Base-by-base conservation (phyloP, 1,140 invertebrate genomes). In the Pseudomyrmex cubaensis region DNA sequence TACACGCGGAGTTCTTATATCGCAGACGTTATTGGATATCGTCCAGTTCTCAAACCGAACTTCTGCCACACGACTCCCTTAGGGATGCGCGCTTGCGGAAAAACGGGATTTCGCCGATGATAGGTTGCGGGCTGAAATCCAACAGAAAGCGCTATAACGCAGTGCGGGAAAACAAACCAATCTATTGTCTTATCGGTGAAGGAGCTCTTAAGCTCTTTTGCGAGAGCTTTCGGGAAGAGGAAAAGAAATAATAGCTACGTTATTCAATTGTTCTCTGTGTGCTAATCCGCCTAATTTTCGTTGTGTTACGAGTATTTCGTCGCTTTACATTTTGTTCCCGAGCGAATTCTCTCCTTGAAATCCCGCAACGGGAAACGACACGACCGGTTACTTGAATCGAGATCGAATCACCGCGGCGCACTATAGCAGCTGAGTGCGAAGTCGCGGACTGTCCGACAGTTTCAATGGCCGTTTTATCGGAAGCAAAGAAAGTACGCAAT, bases 381-480 rank as follows among this genome's bases (percentile, higher is more conserved):
- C 46, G n/a, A 59, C n/a, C 54, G 70, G 20, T 67, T 78, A 61
- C 20, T 80, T 20, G 44, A 80, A 72, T 64, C 61, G 50, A 54
- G 64, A 76, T 80, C n/a, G 76, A 72, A 80, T 80, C 54, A n/a
- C 50, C 15, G 12, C 20, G 20, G 2, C 9, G 54, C n/a, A 59
- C 15, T 59, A 72, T 59, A n/a, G 35, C 35, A 35, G 44, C 13
- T 61, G 76, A 78, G 64, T 78, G 54, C 54, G 50, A 80, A 80
- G 44, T 72, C 20, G 56, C 67, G 3, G 44, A 50, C 15, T 20
- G 63, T 70, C 56, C 52, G 25, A 69, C 70, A 50, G 54, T 70
- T 59, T 59, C 54, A 59, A 78, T 48, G 15, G 52, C 20, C 52
- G 50, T 67, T 77, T 77, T 69, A n/a, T 15, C 35, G 2, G 9